A percentile compares a stretch with the other conserved stretches of the same genome.
Evolutionary conservation across 1,140 invertebrate genomes (phyloP).

Genomic region (Cydia amplana): DNA sequence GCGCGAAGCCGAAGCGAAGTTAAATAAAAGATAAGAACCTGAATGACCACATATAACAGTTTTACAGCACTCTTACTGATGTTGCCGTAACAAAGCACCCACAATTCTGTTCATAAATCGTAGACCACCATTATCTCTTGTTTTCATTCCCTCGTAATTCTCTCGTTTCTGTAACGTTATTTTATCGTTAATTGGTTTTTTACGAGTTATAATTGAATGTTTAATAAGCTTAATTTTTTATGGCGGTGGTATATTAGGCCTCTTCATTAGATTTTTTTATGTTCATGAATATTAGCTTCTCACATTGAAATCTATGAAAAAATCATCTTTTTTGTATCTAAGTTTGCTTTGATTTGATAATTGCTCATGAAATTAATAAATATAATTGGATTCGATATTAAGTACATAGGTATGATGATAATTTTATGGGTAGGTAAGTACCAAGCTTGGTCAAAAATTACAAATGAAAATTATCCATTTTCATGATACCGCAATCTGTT

Average conservation of each 20-base stretch:
- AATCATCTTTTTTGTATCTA: too few relatives aligned
- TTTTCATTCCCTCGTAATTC: not conserved
- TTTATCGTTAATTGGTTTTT: not conserved
- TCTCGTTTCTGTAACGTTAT: not conserved
- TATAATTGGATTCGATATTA: too few relatives aligned
- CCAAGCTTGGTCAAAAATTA: too few relatives aligned
- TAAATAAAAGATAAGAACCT: too few relatives aligned
- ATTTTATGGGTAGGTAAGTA: too few relatives aligned
- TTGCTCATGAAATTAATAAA: too few relatives aligned
- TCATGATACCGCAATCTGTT: too few relatives aligned
- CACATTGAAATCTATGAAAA: not conserved
- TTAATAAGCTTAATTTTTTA: constrained; percentile 12
- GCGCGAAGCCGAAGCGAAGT: too few relatives aligned
- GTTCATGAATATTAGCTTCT: too few relatives aligned
- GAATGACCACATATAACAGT: not conserved
- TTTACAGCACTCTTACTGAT: not conserved
- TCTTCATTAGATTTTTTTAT: not conserved
- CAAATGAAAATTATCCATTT: too few relatives aligned
- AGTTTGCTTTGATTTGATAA: too few relatives aligned
- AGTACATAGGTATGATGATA: too few relatives aligned
- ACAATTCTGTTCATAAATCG: not conserved
- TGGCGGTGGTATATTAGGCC: not conserved
- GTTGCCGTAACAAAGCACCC: not conserved
- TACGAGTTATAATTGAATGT: constrained; percentile 1
- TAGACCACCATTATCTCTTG: not conserved